Base-by-base conservation (phyloP, 2,113 vertebrate genomes). In the Tupaia chinensis region DNA sequence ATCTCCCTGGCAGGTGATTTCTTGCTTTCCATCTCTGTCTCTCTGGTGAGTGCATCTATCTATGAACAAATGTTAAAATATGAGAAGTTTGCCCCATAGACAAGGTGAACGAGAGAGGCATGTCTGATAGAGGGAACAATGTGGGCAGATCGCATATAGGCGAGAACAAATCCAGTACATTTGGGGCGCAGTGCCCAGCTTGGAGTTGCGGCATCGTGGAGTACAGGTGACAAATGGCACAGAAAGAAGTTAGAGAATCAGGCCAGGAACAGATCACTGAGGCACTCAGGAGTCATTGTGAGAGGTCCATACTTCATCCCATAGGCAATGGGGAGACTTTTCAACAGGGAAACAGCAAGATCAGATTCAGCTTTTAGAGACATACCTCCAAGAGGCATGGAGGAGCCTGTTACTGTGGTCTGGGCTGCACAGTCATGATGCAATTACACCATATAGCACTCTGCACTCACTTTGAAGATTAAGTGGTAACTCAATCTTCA, bases 141-240 rank as follows among this genome's bases (percentile, higher is more conserved):
- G 0, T 4, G 16, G 44, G 5, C 29, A 19, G 12, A 25, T 1
- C 5, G 22, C 22, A 0, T 0, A 3, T 32, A 13, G 58, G 32
- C 14, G 0, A 0, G 53, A 13, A 0, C 0, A 7, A 11, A 19
- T 1, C 14, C n/a, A 34, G 69, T 10, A 5, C 22, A 1, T 7
- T 7, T 54, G 14, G 14, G 68, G 17, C 4, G 5, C 91, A 16
- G 20, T 5, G 1, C 2, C 12, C 8, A 56, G 22, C 0, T 1
- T 16, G 82, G 1, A 29, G 0, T 20, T 7, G 56, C 32, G 7
- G 76, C 22, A 3, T 34, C 15, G 0, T 3, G 9, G 68, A 54
- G 44, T 4, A 9, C 7, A 16, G 29, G 9, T 7, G 63, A 27
- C 60, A 34, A 27, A 10, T 0, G 0, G 1, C 44, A 1, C 19